Evolutionary conservation across 2,888 invertebrate species (phyloP), one percentile per base, ranked within the genome.

Genomic region (Ennomos erosarius): DNA sequence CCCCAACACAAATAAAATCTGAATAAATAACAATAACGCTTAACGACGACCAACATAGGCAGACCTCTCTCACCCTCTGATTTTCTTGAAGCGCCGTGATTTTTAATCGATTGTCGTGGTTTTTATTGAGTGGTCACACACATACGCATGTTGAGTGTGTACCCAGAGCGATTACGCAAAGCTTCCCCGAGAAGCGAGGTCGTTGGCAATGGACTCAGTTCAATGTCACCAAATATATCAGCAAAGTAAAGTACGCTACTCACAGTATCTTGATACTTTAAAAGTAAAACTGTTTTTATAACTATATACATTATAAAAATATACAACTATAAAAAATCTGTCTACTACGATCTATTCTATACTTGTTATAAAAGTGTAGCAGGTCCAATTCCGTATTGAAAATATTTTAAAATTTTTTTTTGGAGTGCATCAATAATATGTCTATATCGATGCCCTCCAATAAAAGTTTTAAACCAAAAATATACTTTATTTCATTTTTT

Each of bases 181-280:
- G 86, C 88, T 90, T 90, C 87, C 88, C 90, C 85, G 87, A 89
- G 87, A 85, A 89, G 82, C 76, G 90, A 91, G 91, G 92, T 92
- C 92, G 89, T 91, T 92, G 92, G 90, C 92, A 92, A 92, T 92
- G 92, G 91, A 87, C 88, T 76, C 89, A 70, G 92, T 92, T 92
- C 92, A 92, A 92, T 92, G 92, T 92, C 92, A 92, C 92, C 91
- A 92, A 92, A 92, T 91, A 90, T 91, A 90, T 92, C 91, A 90
- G 89, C 84, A 82, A n/a, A 75, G 78, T 71, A 44, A 65, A 73
- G 56, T 74, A 76, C 70, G 56, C 46, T 71, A 80, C 61, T 49
- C 67, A 65, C 35, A 10, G 42, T 10, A 13, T 55, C 72, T 88
- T 88, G 86, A 81, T 84, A 85, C 84, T 88, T 79, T 62, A 6